Conservation (phyloP, 2,113 vertebrate species). For the Gymnorhina tibicen region DNA sequence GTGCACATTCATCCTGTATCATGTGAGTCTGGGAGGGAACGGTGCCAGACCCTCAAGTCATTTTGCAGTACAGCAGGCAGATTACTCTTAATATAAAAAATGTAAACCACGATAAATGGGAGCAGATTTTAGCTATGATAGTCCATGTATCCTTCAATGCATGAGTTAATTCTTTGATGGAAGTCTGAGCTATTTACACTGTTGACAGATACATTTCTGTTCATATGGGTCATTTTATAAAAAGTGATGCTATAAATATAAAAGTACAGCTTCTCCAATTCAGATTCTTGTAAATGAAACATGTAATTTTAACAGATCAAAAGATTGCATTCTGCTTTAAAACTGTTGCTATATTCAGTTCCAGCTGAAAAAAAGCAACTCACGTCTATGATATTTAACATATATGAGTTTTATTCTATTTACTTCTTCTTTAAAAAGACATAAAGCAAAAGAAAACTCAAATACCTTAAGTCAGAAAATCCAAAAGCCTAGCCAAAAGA, state of each 20-base stretch:
- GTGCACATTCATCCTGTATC: not conserved
- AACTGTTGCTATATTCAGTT: not conserved
- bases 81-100: conserved; percentile 25
- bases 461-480: not conserved
- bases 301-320: not conserved
- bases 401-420: not conserved
- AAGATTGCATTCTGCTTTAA: not conserved
- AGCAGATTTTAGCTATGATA: conserved; percentile 17
- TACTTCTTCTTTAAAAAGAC: not conserved
- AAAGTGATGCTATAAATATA: not conserved
- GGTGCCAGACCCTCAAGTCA: not conserved
- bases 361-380: not conserved
- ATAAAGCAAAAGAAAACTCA: not conserved
- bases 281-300: not conserved
- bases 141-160: not conserved
- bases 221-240: not conserved
- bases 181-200: not conserved
- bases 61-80: not conserved
- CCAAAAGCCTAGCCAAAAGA: not conserved
- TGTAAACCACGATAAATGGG: conserved; percentile 10
- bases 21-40: not conserved
- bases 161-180: not conserved
- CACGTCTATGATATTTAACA: not conserved
- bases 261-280: not conserved
- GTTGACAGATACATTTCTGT: not conserved